Evolutionary conservation across 2,797 vertebrate genomes (phyloP).

Genomic region (Crypturellus tataupa): DNA sequence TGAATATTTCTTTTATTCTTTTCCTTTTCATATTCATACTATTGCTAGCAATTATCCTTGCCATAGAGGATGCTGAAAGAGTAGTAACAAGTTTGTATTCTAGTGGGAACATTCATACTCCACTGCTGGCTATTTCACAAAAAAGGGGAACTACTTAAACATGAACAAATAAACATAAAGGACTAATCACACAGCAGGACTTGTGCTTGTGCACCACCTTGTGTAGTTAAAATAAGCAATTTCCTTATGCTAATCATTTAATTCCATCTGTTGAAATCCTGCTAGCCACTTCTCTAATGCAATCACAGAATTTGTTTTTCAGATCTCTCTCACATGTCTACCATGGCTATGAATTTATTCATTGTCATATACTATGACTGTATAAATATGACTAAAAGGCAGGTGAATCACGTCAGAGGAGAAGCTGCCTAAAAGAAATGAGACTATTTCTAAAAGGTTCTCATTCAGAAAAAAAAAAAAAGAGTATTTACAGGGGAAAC

Average conservation of each 20-base stretch:
- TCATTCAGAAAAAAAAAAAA: background rate
- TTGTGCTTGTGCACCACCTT: slow-evolving; percentile 36
- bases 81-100: background rate
- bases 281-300: slow-evolving; percentile 17
- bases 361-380: background rate
- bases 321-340: background rate
- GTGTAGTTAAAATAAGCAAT: slow-evolving; percentile 52
- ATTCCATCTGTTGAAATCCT: slow-evolving; percentile 71
- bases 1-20: background rate
- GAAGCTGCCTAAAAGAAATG: background rate
- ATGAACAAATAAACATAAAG: slow-evolving; percentile 64
- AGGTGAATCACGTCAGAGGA: background rate
- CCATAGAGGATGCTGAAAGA: background rate
- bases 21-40: background rate
- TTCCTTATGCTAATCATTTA: slow-evolving; percentile 57
- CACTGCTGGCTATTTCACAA: slow-evolving; percentile 39
- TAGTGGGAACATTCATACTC: background rate
- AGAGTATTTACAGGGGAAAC: background rate
- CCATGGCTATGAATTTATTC: background rate
- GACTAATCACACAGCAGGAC: slow-evolving; percentile 67
- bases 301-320: slow-evolving; percentile 11
- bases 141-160: slow-evolving; percentile 61
- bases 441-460: background rate
- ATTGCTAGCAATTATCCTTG: background rate
- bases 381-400: background rate